Conservation (phyloP, 2,888 invertebrate species). For the Arctia plantaginis region DNA sequence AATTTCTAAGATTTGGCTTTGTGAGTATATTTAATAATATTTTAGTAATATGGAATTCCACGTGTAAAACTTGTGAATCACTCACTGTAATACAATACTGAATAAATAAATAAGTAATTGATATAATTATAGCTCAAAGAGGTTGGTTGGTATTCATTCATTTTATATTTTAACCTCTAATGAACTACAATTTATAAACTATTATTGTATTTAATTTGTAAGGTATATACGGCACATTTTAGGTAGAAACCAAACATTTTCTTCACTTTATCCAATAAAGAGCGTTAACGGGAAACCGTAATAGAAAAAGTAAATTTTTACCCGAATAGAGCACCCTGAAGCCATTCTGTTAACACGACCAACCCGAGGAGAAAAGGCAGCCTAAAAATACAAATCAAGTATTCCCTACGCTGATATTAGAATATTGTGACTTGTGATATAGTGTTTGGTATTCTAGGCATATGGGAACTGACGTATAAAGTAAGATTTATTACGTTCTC, state of each 20-base stretch:
- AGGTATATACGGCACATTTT: not conserved
- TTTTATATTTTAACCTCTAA: not conserved
- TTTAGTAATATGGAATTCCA: not conserved
- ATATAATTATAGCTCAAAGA: not conserved
- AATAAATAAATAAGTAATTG: not conserved
- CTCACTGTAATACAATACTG: not conserved
- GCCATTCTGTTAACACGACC: slow-evolving; percentile 7
- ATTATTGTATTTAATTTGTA: not conserved
- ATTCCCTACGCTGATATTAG: slow-evolving; percentile 20
- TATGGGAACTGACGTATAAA: slow-evolving; percentile 29
- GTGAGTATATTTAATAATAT: not conserved
- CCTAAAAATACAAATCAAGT: slow-evolving; percentile 28
- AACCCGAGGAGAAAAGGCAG: slow-evolving; percentile 11
- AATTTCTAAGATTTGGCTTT: not conserved
- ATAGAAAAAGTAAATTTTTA: slow-evolving; percentile 14
- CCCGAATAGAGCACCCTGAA: slow-evolving; percentile 3
- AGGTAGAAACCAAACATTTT: not conserved
- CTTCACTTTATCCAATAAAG: not conserved
- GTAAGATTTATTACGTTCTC: slow-evolving; percentile 48
- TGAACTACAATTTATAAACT: not conserved
- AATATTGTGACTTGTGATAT: slow-evolving; percentile 31
- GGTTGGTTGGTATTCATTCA: not conserved
- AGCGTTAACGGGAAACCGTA: not conserved
- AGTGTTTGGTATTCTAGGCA: slow-evolving; percentile 40
- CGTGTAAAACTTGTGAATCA: not conserved